Percentiles rank a stretch among this genome's conserved stretches.
Conservation (phyloP, 2,888 invertebrate species). For the Drosophila falleni region DNA sequence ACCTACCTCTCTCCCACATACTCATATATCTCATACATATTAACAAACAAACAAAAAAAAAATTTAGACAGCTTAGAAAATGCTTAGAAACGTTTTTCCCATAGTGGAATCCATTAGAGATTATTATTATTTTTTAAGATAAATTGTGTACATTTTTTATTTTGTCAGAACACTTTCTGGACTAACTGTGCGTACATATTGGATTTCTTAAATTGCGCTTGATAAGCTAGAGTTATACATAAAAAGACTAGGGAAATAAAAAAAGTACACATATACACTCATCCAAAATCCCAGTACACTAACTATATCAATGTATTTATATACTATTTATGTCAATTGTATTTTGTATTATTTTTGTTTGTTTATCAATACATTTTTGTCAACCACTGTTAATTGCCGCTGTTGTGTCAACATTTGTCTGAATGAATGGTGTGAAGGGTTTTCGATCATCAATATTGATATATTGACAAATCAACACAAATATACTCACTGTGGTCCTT, state of each 20-base stretch:
- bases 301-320: conserved; percentile 15
- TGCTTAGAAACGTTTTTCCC: no score
- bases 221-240: neutral
- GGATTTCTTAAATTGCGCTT: neutral
- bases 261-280: neutral
- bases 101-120: no score
- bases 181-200: neutral
- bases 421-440: conserved; percentile 36
- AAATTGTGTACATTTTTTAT: no score
- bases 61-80: neutral
- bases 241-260: neutral
- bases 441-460: conserved; percentile 17
- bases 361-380: conserved; percentile 26
- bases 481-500: conserved; percentile 9
- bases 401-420: conserved; percentile 34
- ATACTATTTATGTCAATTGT: conserved; percentile 14
- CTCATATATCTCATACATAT: neutral
- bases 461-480: conserved; percentile 1
- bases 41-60: neutral
- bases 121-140: no score
- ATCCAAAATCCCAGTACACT: conserved; percentile 19
- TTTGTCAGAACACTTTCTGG: no score
- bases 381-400: conserved; percentile 13
- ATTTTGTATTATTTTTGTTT: conserved; percentile 10
- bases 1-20: neutral